These are phyloP conservation scores for Casuarius casuarius DNA, from an alignment of 2,113 vertebrate species.

Conservation along the genomic window DNA sequence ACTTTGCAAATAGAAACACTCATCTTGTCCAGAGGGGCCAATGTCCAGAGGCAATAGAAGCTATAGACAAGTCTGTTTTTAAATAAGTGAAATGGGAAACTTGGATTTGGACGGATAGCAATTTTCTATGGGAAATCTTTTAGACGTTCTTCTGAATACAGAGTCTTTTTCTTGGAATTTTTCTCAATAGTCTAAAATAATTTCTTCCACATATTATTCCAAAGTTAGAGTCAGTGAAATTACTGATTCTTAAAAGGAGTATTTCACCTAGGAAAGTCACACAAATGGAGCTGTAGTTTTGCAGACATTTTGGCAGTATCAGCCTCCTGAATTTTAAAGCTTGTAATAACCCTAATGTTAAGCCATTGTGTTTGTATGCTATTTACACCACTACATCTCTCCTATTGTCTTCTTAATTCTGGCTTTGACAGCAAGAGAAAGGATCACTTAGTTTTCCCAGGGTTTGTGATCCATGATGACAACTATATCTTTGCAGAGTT, in stretches of 20 bases:
- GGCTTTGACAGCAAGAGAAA: not conserved
- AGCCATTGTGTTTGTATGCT: not conserved
- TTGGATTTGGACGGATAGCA: too few relatives aligned
- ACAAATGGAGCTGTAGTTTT: not conserved
- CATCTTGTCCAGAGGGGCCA: not conserved
- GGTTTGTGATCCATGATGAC: slow-evolving; percentile 37
- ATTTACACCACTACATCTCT: not conserved
- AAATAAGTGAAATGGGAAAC: not conserved
- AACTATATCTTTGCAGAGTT: slow-evolving; percentile 13
- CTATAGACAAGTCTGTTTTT: accelerated
- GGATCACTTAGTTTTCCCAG: not conserved
- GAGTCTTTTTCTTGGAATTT: not conserved
- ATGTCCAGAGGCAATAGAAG: not conserved
- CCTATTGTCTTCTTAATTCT: not conserved
- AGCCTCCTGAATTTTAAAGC: not conserved
- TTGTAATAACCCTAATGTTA: not conserved
- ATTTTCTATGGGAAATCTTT: not conserved
- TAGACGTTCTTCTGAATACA: not conserved
- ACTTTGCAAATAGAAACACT: too few relatives aligned
- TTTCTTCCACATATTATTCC: not conserved
- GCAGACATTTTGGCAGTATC: not conserved
- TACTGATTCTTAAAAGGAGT: too few relatives aligned
- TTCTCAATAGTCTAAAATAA: not conserved
- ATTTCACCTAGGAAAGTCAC: not conserved
- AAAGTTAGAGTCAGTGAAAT: not conserved